Percentiles rank a stretch among this genome's conserved stretches.
These are phyloP conservation scores for Diprion similis DNA, from an alignment of 1,140 invertebrate species.

Conservation along the genomic window DNA sequence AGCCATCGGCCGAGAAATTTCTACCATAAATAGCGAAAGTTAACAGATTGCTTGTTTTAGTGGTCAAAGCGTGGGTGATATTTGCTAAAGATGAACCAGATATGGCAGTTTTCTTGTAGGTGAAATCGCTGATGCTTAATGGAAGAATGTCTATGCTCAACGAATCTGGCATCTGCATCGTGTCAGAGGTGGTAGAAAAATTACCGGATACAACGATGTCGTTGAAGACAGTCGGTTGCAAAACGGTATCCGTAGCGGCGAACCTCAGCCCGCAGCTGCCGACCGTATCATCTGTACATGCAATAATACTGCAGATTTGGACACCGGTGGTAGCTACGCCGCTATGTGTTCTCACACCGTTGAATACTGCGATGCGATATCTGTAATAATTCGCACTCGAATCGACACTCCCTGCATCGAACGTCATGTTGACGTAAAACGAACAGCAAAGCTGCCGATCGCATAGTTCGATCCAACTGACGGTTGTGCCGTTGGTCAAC, in stretches of 20 bases:
- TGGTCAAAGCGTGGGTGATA: conserved; percentile 25
- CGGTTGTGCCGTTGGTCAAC: conserved; percentile 6
- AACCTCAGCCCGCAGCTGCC: conserved; percentile 54
- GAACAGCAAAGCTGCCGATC: conserved; percentile 46
- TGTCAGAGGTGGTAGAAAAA: conserved; percentile 23
- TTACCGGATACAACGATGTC: conserved; percentile 32
- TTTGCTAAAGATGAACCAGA: conserved; percentile 17
- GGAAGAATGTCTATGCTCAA: conserved; percentile 31
- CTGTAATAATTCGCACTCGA: conserved; percentile 37
- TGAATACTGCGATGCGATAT: conserved; percentile 58
- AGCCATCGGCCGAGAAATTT: conserved; percentile 35
- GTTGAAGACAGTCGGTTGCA: conserved; percentile 32
- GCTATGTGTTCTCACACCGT: conserved; percentile 55
- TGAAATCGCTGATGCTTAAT: conserved; percentile 29
- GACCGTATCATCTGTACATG: conserved; percentile 55
- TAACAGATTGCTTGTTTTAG: conserved; percentile 27
- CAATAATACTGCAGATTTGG: conserved; percentile 61
- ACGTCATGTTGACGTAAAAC: conserved; percentile 30
- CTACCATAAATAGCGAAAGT: conserved; percentile 42
- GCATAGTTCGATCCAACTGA: conserved; percentile 34
- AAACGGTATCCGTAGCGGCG: conserved; percentile 25
- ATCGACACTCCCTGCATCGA: conserved; percentile 9
- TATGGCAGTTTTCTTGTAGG: background rate
- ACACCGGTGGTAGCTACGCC: conserved; percentile 51
- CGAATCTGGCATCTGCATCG: conserved; percentile 29